Conservation (phyloP, 64 coral and sea anemone species). For the Montipora sp. region DNA sequence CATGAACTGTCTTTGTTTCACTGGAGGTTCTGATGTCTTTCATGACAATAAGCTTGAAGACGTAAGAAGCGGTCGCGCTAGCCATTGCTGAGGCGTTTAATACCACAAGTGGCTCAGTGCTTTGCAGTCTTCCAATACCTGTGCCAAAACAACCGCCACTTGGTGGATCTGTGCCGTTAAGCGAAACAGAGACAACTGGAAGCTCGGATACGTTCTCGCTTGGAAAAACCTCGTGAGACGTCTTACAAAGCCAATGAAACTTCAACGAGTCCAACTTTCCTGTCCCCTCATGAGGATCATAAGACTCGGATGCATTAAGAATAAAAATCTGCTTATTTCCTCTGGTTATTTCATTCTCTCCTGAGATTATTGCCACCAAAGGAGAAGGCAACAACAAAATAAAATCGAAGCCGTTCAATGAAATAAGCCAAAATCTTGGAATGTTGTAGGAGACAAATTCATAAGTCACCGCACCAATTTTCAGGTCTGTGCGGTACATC, state of each 20-base stretch:
- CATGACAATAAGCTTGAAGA: not conserved
- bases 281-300: not conserved
- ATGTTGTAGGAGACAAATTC: too few relatives aligned
- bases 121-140: slow-evolving; percentile 12
- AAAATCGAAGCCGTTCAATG: too few relatives aligned
- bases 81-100: slow-evolving; percentile 1
- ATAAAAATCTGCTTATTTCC: slow-evolving; percentile 10
- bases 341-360: slow-evolving; percentile 30
- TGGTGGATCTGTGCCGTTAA: not conserved
- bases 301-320: slow-evolving; percentile 15
- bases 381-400: not conserved
- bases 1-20: not conserved
- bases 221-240: not conserved
- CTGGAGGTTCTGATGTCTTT: not conserved
- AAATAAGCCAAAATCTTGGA: too few relatives aligned
- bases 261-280: not conserved
- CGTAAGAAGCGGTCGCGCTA: not conserved
- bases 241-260: slow-evolving; percentile 14
- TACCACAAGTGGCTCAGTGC: slow-evolving; percentile 1
- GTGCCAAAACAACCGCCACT: slow-evolving; percentile 27
- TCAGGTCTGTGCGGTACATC: too few relatives aligned
- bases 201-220: not conserved
- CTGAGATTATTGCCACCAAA: slow-evolving; percentile 12
- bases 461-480: too few relatives aligned
- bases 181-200: not conserved